Percentiles rank a stretch among this genome's conserved stretches.
Evolutionary conservation across 2,888 invertebrate genomes (phyloP).

Genomic region (Pandemis corylana): DNA sequence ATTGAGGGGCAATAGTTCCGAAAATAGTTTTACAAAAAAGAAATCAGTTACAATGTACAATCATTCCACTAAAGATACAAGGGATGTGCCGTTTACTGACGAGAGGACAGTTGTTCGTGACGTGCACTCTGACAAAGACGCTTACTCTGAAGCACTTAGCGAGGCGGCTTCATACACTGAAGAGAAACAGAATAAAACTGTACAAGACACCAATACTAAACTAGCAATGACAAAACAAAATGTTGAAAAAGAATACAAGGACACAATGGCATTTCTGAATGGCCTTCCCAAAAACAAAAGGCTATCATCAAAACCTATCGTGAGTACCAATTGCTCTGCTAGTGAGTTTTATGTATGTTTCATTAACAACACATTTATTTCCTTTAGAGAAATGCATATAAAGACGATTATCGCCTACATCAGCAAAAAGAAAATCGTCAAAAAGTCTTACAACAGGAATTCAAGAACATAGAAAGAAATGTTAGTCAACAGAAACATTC

Average conservation of each 20-base stretch:
- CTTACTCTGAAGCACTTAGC: conserved; percentile 71
- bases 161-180: conserved; percentile 52
- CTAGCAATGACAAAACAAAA: conserved; percentile 87
- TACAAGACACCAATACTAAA: conserved; percentile 66
- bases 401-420: conserved; percentile 68
- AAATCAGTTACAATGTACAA: conserved; percentile 71
- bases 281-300: conserved; percentile 67
- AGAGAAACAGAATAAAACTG: conserved; percentile 56
- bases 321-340: conserved; percentile 53
- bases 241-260: conserved; percentile 77
- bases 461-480: conserved; percentile 69
- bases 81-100: conserved; percentile 57
- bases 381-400: conserved; percentile 63
- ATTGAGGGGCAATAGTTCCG: conserved; percentile 47
- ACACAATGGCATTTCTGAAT: conserved; percentile 75
- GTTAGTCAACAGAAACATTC: conserved; percentile 59
- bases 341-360: neutral
- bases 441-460: conserved; percentile 71
- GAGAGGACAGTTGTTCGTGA: conserved; percentile 64
- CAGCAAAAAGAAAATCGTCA: conserved; percentile 65
- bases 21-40: conserved; percentile 53
- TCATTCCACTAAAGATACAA: conserved; percentile 67
- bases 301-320: conserved; percentile 56
- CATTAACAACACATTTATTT: conserved; percentile 7
- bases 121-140: conserved; percentile 64